Conservation (phyloP, 2,113 vertebrate species). For the Ciconia stormi region DNA sequence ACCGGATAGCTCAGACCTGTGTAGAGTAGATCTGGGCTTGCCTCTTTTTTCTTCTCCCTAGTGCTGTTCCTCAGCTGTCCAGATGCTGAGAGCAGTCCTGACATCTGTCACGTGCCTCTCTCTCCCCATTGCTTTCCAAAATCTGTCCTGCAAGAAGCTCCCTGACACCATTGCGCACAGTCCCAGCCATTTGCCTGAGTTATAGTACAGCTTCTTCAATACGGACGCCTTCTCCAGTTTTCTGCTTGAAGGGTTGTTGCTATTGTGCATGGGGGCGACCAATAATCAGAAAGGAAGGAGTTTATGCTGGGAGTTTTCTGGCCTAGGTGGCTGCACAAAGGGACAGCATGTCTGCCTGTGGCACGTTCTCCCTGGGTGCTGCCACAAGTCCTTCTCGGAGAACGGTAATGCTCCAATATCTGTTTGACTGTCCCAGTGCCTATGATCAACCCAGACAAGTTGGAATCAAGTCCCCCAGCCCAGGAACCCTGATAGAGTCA, state of each 20-base stretch:
- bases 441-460: slow-evolving; percentile 86
- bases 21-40: background rate
- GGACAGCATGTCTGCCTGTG: background rate
- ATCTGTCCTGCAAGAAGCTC: background rate
- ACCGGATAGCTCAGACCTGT: no score
- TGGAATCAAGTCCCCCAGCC: slow-evolving; percentile 82
- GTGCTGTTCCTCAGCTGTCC: background rate
- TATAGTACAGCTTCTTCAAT: background rate
- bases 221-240: background rate
- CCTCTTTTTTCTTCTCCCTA: no score
- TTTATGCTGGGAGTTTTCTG: background rate
- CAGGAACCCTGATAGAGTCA: slow-evolving; percentile 78
- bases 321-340: background rate
- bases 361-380: background rate
- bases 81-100: background rate
- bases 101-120: rapidly evolving
- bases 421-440: slow-evolving; percentile 79
- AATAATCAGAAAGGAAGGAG: background rate
- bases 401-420: background rate
- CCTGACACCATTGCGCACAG: rapidly evolving
- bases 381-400: background rate
- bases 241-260: background rate
- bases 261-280: rapidly evolving
- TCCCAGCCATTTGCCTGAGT: background rate
- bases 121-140: background rate